A percentile compares a stretch with the other conserved stretches of the same genome.
Conservation (phyloP, 1,140 invertebrate genomes). For the Mycetomoellerius zeteki region DNA sequence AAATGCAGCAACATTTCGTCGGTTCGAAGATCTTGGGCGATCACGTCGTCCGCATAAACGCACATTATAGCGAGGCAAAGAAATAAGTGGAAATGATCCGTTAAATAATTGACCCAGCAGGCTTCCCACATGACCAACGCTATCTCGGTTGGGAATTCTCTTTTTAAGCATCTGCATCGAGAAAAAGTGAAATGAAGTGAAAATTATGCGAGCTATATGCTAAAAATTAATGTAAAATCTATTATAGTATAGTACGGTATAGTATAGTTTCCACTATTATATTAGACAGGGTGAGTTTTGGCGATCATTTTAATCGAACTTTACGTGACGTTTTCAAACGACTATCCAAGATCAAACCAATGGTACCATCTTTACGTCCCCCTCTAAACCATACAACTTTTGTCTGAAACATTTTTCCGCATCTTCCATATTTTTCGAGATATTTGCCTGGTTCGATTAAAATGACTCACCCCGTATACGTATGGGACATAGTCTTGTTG, state of each 20-base stretch:
- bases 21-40: conserved; percentile 94
- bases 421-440: too few relatives aligned
- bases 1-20: conserved; percentile 98
- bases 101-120: conserved; percentile 97
- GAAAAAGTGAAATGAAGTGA: neutral
- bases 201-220: neutral
- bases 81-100: conserved; percentile 97
- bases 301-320: too few relatives aligned
- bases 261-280: neutral
- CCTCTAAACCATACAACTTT: too few relatives aligned
- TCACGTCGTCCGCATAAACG: conserved; percentile 97
- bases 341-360: too few relatives aligned
- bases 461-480: too few relatives aligned
- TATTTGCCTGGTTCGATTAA: too few relatives aligned
- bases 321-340: too few relatives aligned
- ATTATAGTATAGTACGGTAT: too few relatives aligned
- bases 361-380: too few relatives aligned
- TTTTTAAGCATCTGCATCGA: conserved; percentile 92
- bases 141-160: conserved; percentile 95
- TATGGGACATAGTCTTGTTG: neutral
- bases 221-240: too few relatives aligned
- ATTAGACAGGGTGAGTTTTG: too few relatives aligned
- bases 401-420: too few relatives aligned
- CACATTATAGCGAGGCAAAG: conserved; percentile 96
- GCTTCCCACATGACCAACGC: conserved; percentile 97